Conservation (phyloP, 30 jellyfish, hydroid and myxozoan species). For the Chironex yamaguchii region DNA sequence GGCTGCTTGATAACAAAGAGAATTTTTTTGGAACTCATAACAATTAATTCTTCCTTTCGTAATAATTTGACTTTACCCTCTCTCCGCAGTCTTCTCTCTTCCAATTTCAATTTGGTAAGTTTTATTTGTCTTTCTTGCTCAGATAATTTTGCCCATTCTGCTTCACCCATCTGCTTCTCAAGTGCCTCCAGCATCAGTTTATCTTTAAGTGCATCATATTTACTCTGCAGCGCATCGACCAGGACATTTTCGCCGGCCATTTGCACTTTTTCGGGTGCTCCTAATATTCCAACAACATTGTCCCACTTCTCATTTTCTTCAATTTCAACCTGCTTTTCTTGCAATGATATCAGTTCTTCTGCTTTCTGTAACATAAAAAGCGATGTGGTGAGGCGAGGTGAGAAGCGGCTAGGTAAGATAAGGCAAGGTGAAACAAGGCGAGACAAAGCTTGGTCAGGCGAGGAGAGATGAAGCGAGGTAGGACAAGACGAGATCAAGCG, state of each 20-base stretch:
- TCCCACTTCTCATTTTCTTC: slow-evolving; percentile 49
- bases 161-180: slow-evolving; percentile 70
- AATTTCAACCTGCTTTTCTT: slow-evolving; percentile 50
- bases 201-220: slow-evolving; percentile 85
- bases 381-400: too few species aligned
- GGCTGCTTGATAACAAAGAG: too few species aligned
- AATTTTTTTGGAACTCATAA: too few species aligned
- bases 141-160: slow-evolving; percentile 70
- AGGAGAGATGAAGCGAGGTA: too few species aligned
- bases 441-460: too few species aligned
- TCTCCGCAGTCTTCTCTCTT: slow-evolving; percentile 33
- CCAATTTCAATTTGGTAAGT: slow-evolving; percentile 70
- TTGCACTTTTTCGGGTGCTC: slow-evolving; percentile 65
- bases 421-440: too few species aligned
- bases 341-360: slow-evolving; percentile 51
- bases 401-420: background rate
- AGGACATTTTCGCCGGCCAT: slow-evolving; percentile 44
- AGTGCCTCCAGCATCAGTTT: slow-evolving; percentile 83
- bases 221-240: slow-evolving; percentile 75
- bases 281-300: slow-evolving; percentile 39
- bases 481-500: too few species aligned
- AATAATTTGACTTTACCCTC: slow-evolving; percentile 61
- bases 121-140: slow-evolving; percentile 71
- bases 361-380: background rate
- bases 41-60: background rate